Conservation (phyloP, 2,113 vertebrate species). For the Archocentrus centrarchus region DNA sequence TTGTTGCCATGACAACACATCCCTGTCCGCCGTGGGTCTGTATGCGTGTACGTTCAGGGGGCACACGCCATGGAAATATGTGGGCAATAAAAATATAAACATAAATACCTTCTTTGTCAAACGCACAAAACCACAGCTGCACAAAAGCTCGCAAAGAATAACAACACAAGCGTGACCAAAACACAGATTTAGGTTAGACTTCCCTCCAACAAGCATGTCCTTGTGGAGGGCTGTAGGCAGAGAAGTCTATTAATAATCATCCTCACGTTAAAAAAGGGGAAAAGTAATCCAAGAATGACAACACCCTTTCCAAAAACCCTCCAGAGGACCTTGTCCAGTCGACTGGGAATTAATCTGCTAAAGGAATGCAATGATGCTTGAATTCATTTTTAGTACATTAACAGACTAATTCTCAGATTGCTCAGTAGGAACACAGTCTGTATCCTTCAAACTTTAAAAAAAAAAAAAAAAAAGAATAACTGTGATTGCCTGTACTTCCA, state of each 20-base stretch:
- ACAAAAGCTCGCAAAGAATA: slow-evolving; percentile 46
- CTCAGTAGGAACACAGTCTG: not conserved
- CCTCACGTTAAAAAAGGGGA: slow-evolving; percentile 31
- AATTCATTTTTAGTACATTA: slow-evolving; percentile 58
- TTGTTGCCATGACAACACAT: slow-evolving; percentile 65
- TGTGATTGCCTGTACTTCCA: slow-evolving; percentile 19
- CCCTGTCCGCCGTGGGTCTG: slow-evolving; percentile 15
- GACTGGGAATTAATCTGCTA: slow-evolving; percentile 51
- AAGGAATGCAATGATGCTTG: slow-evolving; percentile 36
- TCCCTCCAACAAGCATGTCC: slow-evolving; percentile 39
- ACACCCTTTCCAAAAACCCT: slow-evolving; percentile 53
- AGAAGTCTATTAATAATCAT: slow-evolving; percentile 54
- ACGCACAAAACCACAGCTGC: slow-evolving; percentile 24
- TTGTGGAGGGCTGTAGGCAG: slow-evolving; percentile 47
- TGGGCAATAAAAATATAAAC: slow-evolving; percentile 21
- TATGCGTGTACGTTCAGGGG: not conserved
- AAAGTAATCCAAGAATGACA: slow-evolving; percentile 59
- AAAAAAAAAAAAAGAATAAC: slow-evolving; percentile 6
- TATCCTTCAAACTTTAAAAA: slow-evolving; percentile 20
- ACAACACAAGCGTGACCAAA: slow-evolving; percentile 25
- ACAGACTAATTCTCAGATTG: slow-evolving; percentile 34
- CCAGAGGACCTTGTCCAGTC: slow-evolving; percentile 34
- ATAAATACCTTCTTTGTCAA: slow-evolving; percentile 31
- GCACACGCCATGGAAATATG: not conserved
- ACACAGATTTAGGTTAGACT: slow-evolving; percentile 51